Conservation (phyloP, 2,113 vertebrate genomes). For the Thryonomys swinderianus region DNA sequence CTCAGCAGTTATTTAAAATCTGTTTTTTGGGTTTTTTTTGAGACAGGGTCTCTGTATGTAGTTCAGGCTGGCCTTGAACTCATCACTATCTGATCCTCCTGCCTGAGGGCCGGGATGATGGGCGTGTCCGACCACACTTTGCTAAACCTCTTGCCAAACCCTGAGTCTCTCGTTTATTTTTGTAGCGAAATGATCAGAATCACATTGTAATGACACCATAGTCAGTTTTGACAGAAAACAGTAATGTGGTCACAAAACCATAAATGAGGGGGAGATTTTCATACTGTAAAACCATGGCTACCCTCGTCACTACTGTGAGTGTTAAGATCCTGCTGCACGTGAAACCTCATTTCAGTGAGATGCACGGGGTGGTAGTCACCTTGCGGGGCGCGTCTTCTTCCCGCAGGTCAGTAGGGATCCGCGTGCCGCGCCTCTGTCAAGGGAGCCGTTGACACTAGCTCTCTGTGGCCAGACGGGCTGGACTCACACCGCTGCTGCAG, state of each 20-base stretch:
- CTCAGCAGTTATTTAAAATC: not conserved
- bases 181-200: not conserved
- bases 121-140: not conserved
- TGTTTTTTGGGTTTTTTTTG: not conserved
- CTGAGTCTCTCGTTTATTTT: not conserved
- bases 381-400: conserved; percentile 42
- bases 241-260: not conserved
- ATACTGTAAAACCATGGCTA: conserved; percentile 59
- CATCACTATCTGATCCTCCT: not conserved
- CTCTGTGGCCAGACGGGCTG: conserved; percentile 65
- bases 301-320: conserved; percentile 34
- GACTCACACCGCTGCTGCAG: not conserved
- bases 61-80: not conserved
- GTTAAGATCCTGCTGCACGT: conserved; percentile 65
- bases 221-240: conserved; percentile 35
- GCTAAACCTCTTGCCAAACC: not conserved
- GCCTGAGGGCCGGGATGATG: not conserved
- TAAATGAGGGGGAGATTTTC: conserved; percentile 18
- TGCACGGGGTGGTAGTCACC: not conserved
- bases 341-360: conserved; percentile 49
- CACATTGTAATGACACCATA: not conserved
- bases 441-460: conserved; percentile 21
- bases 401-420: not conserved
- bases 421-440: not conserved
- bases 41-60: not conserved